These are phyloP conservation scores for Pocota personata DNA, from an alignment of 2,888 invertebrate genomes.

Conservation along the genomic window DNA sequence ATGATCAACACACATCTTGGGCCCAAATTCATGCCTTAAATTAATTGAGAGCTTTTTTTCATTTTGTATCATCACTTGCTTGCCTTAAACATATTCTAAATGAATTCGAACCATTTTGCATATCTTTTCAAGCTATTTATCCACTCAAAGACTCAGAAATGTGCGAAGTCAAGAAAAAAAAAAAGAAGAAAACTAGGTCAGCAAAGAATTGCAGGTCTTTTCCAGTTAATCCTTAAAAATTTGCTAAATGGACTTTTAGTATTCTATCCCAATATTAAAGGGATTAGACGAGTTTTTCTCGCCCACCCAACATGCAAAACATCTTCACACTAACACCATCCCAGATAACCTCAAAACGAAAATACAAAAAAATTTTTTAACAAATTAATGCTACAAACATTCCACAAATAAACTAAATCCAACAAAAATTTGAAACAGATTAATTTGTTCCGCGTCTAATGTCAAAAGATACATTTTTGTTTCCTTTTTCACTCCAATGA, in stretches of 20 bases:
- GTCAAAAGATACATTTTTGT: constrained; percentile 51
- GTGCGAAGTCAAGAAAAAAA: not conserved
- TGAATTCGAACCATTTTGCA: too few species aligned
- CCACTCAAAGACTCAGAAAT: too few species aligned
- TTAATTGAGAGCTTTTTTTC: too few species aligned
- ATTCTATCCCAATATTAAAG: constrained; percentile 9
- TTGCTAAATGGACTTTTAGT: constrained; percentile 22
- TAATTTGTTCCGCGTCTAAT: constrained; percentile 48
- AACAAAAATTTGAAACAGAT: constrained; percentile 53
- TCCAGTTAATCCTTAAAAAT: not conserved
- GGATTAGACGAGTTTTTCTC: not conserved
- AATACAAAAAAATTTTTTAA: constrained; percentile 1
- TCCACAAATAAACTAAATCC: constrained; percentile 57
- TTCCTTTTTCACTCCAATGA: constrained; percentile 25
- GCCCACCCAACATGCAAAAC: constrained; percentile 14
- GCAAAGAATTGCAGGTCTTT: not conserved
- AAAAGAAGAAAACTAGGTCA: constrained; percentile 38
- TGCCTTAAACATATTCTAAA: too few species aligned
- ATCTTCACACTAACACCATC: not conserved
- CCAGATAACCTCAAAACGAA: constrained; percentile 20
- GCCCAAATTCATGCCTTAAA: too few species aligned
- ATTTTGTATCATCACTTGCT: too few species aligned
- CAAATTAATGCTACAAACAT: constrained; percentile 36
- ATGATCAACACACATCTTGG: too few species aligned
- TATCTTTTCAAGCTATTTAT: too few species aligned